phyloP scores from a whole-genome alignment of 2,888 invertebrate genomes.

The Dynastes hyllus region DNA sequence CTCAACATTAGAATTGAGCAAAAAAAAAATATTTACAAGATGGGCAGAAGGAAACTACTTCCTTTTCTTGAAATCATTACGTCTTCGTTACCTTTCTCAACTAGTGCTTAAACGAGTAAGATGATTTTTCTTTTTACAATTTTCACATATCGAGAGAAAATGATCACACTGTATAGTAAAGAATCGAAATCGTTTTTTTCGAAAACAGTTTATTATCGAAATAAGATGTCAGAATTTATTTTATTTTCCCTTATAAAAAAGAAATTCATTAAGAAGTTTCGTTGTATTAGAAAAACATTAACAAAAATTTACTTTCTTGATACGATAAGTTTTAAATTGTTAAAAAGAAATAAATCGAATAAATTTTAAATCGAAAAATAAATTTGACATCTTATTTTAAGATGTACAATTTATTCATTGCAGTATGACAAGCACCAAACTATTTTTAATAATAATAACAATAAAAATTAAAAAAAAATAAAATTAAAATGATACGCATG shows the following conservation, averaged over 20 bases:
- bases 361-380: too few species aligned
- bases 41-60: constrained; percentile 6
- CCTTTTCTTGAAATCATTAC: background rate
- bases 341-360: too few species aligned
- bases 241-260: background rate
- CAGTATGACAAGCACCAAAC: too few species aligned
- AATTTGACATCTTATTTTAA: too few species aligned
- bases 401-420: too few species aligned
- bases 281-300: too few species aligned
- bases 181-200: background rate
- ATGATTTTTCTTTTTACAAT: constrained; percentile 20
- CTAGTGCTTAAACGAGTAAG: constrained; percentile 28
- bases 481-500: too few species aligned
- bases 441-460: too few species aligned
- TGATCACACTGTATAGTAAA: constrained; percentile 33
- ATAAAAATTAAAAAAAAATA: too few species aligned
- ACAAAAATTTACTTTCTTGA: too few species aligned
- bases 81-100: constrained; percentile 8
- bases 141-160: constrained; percentile 17
- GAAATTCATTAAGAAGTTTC: too few species aligned
- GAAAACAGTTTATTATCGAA: background rate
- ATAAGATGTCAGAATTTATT: constrained; percentile 13
- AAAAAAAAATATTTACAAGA: constrained; percentile 35
- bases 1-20: constrained; percentile 24
- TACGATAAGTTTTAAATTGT: too few species aligned